Percentiles rank a stretch among this genome's conserved stretches.
phyloP scores from a whole-genome alignment of 1,140 invertebrate species.

The Caerostris darwini region DNA sequence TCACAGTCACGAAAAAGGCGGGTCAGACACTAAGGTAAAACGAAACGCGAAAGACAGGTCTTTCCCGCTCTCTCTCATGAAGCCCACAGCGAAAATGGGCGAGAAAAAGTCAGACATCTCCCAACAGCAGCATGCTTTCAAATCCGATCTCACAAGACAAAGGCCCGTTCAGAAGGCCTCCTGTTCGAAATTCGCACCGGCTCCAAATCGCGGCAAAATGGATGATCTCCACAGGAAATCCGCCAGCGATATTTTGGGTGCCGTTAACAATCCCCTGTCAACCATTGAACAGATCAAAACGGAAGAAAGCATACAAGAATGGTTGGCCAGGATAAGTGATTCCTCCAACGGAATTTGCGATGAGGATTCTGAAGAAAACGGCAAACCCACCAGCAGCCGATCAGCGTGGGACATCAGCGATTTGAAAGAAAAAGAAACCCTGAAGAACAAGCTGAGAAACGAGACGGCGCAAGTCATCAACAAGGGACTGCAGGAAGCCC shows the following conservation, averaged over 20 bases:
- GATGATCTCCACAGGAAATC: neutral
- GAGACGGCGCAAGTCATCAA: neutral
- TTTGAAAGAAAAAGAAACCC: neutral
- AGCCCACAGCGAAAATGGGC: slow-evolving; percentile 50
- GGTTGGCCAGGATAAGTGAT: slow-evolving; percentile 66
- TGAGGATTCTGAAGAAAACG: slow-evolving; percentile 12
- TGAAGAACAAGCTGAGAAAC: neutral
- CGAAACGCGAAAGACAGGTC: slow-evolving; percentile 46
- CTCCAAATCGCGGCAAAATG: neutral
- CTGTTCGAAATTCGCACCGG: slow-evolving; percentile 8
- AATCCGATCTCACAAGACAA: slow-evolving; percentile 53
- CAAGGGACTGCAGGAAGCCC: slow-evolving; percentile 17
- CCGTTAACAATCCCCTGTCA: slow-evolving; percentile 46
- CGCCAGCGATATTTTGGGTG: neutral
- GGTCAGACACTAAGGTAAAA: slow-evolving; percentile 33
- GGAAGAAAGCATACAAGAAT: slow-evolving; percentile 76
- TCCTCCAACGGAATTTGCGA: neutral
- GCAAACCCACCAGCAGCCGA: neutral
- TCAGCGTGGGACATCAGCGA: slow-evolving; percentile 29
- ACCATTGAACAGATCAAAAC: slow-evolving; percentile 59
- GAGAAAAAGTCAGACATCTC: slow-evolving; percentile 16
- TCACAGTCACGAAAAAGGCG: neutral
- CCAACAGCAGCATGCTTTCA: neutral
- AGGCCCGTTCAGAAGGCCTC: neutral
- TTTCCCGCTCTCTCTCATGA: slow-evolving; percentile 68